Conservation (phyloP, 2,797 vertebrate genomes). For the Coregonus sp. region DNA sequence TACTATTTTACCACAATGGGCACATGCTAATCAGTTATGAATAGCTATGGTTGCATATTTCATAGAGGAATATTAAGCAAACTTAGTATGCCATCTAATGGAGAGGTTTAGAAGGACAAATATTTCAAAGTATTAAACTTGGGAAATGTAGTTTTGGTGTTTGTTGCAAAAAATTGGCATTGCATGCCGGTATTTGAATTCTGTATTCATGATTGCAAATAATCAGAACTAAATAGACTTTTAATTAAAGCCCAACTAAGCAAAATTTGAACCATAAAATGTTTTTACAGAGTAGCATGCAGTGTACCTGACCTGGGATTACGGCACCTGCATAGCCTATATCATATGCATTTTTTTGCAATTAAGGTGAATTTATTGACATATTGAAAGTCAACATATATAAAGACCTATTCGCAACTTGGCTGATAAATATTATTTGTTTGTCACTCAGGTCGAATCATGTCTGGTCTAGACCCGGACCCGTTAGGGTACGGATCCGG, state of each 20-base stretch:
- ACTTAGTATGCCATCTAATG: slow-evolving; percentile 16
- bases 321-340: too few species aligned
- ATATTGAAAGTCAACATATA: too few species aligned
- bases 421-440: too few species aligned
- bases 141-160: slow-evolving; percentile 30
- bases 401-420: too few species aligned
- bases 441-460: too few species aligned
- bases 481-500: too few species aligned
- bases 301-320: too few species aligned
- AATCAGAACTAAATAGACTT: slow-evolving; percentile 39
- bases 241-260: not conserved
- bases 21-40: not conserved
- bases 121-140: slow-evolving; percentile 6
- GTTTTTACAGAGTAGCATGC: not conserved
- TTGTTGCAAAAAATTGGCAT: slow-evolving; percentile 35
- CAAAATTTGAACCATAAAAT: not conserved
- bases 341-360: too few species aligned
- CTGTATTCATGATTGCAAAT: slow-evolving; percentile 28
- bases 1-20: not conserved
- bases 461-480: too few species aligned
- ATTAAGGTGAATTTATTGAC: too few species aligned
- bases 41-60: not conserved
- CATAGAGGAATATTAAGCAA: not conserved
- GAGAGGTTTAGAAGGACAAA: slow-evolving; percentile 9
- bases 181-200: slow-evolving; percentile 17